Evolutionary conservation across 2,113 vertebrate genomes (phyloP), one percentile per base, ranked within the genome.

Genomic region (Seriola quinqueradiata): DNA sequence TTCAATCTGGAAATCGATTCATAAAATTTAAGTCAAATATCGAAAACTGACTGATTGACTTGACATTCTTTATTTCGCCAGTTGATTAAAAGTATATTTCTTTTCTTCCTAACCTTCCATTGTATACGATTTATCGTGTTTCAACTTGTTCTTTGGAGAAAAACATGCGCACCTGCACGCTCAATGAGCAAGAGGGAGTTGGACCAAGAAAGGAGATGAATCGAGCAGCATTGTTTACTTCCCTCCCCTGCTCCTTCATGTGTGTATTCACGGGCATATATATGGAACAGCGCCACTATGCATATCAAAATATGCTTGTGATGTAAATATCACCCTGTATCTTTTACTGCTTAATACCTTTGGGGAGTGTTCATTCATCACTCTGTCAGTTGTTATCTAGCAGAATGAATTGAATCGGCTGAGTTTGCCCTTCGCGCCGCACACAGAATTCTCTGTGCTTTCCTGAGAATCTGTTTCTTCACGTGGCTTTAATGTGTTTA

Each of bases 341-440:
- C 80, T 87, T 21, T 81, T 60, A 71, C 82, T 58, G 46, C 75
- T 63, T 77, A 75, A 81, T 87, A 75, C 86, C 85, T 86, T 42
- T 46, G 12, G 83, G 87, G 71, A 59, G 74, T 79, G 79, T 91
- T 88, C 90, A 92, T 94, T 90, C 90, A 93, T 93, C 93, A 92
- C 88, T 83, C 84, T 93, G 92, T 92, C 92, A 83, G 78, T 81
- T 89, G 81, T 86, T 93, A 92, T 93, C 90, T 78, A 48, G 50
- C 23, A 14, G 73, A 81, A 88, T 63, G 75, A 90, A 90, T 84
- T 78, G 70, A 89, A 87, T 80, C 38, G 64, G 86, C 79, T 66
- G 79, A 71, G 71, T 87, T 87, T 82, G 82, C 83, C 89, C 90
- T 93, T 91, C 79, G 64, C 75, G n/a, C 57, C 25, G n/a, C 63